phyloP scores from a whole-genome alignment of 2,113 vertebrate genomes.

The Pygoscelis antarcticus region DNA sequence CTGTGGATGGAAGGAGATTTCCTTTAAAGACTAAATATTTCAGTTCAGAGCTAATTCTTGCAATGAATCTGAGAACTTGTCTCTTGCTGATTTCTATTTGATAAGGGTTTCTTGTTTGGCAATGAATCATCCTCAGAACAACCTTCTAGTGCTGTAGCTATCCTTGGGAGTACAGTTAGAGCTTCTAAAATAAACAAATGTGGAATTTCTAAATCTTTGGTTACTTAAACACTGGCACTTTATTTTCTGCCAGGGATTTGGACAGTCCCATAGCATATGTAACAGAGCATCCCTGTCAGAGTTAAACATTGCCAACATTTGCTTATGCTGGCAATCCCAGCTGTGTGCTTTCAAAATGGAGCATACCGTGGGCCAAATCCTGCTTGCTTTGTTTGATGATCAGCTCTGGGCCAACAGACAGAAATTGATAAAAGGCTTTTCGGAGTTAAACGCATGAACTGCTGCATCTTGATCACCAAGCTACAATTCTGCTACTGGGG shows the following conservation, averaged over 20 bases:
- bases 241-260: constrained; percentile 55
- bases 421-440: background rate
- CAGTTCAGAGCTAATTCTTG: background rate
- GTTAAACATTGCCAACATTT: constrained; percentile 21
- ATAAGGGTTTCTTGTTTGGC: constrained; percentile 11
- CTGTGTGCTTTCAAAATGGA: constrained; percentile 6
- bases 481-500: background rate
- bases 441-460: background rate
- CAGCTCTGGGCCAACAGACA: background rate
- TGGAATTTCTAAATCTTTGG: background rate
- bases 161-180: background rate
- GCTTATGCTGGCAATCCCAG: background rate
- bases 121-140: background rate
- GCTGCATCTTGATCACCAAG: background rate
- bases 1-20: background rate
- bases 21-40: background rate
- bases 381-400: background rate
- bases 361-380: background rate
- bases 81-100: background rate
- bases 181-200: constrained; percentile 16
- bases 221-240: constrained; percentile 33
- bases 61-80: background rate
- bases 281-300: background rate
- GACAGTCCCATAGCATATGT: constrained; percentile 17
- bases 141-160: background rate